Evolutionary conservation across 1,140 invertebrate species (phyloP), one percentile per base, ranked within the genome.

Genomic region (Drosophila micromelanica): DNA sequence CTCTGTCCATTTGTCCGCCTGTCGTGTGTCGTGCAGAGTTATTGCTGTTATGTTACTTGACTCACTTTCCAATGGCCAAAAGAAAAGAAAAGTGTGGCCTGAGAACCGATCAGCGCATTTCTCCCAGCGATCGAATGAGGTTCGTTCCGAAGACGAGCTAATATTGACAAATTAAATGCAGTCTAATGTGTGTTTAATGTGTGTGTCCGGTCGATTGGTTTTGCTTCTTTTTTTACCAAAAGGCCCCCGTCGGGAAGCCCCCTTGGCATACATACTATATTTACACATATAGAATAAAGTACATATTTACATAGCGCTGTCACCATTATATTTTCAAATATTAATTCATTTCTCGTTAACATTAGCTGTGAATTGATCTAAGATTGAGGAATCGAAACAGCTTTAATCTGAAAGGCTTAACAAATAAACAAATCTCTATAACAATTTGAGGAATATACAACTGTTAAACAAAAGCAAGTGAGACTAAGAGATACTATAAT

Each of bases 161-260:
- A 87, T 87, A 89, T 87, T 87, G 82, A 87, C 82, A 87, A 87
- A 87, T 87, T 87, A 84, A 87, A 87, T 89, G 73, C 84, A 87
- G 84, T 73, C 81, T 89, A 87, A 87, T 87, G 76, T 79, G 82
- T 69, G 63, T 87, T 84, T 84, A 89, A 89, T 84, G 84, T 73
- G 63, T 78, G 54, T 42, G 57, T 37, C 45, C 32, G 51, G 60
- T 46, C 49, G 54, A 67, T 80, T 60, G 69, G 57, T 63, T 56
- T 46, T 37, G 37, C 23, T 56, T 23, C 20, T 52, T 20, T 48
- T 46, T 12, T 46, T 37, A 13, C 9, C 38, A 42, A 5, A 45
- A 12, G n/a, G 6, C 17, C 48, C 37, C 35, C 35, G 13, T 27
- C 42, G 55, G 11, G 57, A 43, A 37, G n/a, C n/a, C 48, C 48